Base-by-base conservation (phyloP, 2,113 vertebrate genomes). In the Vanacampus margaritifer region DNA sequence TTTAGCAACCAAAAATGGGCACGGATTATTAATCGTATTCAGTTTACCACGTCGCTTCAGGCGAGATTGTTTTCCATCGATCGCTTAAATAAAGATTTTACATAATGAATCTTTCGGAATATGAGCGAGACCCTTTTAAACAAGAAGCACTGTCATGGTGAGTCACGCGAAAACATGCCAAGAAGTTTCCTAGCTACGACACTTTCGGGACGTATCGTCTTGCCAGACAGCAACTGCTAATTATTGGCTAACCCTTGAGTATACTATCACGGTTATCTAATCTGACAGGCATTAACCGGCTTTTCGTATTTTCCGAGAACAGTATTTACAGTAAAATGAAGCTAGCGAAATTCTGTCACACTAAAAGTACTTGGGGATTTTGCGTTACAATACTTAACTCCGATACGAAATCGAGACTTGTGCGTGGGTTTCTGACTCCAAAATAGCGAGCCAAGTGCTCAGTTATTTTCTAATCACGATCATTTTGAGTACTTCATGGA, bases 151-250 rank as follows among this genome's bases (percentile, higher is more conserved):
- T 9, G 2, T 28, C 17, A 50, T 16, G 54, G 37, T 14, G 65
- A 46, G 56, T 74, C 12, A 17, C 26, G 67, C n/a, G 21, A 35
- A 32, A 61, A 39, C 11, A 36, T 3, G 13, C 11, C 3, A 46
- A 70, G 37, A 19, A 13, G 0, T 46, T 36, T 64, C 71, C 64
- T 59, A 43, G 65, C 57, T 19, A 65, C 7, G 5, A 14, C 41
- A 2, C 28, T 28, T 19, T 37, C 16, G 21, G 6, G 39, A 21
- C 17, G 23, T 51, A 14, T 59, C 26, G 37, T 59, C 23, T 14
- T 6, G 9, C 41, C 35, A 53, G 67, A 75, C 26, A 14, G 66
- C 64, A 56, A 1, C 11, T 21, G 9, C 43, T 45, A 58, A 28
- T 61, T 28, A 59, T 32, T 6, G 39, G 1, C 11, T 57, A 24